Percentiles rank a stretch among this genome's conserved stretches.
These are phyloP conservation scores for Otis tarda DNA, from an alignment of 2,113 vertebrate species.

Conservation along the genomic window DNA sequence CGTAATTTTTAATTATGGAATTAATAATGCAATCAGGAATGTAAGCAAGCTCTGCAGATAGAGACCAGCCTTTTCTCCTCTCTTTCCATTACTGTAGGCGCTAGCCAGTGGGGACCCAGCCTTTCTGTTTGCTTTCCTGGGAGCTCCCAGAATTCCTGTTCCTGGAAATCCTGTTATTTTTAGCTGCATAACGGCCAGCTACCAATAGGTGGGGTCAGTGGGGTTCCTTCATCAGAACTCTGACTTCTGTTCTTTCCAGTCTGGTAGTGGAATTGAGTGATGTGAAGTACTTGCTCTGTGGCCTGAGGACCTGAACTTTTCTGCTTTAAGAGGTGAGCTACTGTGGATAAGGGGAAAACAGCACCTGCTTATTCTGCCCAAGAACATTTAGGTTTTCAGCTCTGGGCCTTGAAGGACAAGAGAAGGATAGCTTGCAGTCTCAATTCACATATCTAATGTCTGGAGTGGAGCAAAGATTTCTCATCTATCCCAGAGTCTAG, in stretches of 20 bases:
- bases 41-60: not conserved
- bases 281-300: accelerated
- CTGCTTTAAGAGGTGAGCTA: not conserved
- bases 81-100: not conserved
- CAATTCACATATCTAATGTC: not conserved
- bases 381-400: not conserved
- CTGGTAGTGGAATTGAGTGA: not conserved
- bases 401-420: not conserved
- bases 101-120: not conserved
- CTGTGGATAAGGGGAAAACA: not conserved
- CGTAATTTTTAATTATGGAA: not conserved
- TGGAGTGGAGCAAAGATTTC: not conserved
- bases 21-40: not conserved
- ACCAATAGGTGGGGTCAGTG: not conserved
- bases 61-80: not conserved
- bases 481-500: not conserved
- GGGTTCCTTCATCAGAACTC: not conserved
- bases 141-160: not conserved
- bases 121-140: not conserved
- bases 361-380: not conserved
- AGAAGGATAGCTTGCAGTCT: not conserved
- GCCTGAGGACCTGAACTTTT: not conserved
- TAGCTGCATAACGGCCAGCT: not conserved
- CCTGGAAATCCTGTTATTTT: not conserved
- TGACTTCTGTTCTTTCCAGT: not conserved